A percentile compares a stretch with the other conserved stretches of the same genome.
phyloP scores from a whole-genome alignment of 2,888 invertebrate species.

The Lysandra coridon region DNA sequence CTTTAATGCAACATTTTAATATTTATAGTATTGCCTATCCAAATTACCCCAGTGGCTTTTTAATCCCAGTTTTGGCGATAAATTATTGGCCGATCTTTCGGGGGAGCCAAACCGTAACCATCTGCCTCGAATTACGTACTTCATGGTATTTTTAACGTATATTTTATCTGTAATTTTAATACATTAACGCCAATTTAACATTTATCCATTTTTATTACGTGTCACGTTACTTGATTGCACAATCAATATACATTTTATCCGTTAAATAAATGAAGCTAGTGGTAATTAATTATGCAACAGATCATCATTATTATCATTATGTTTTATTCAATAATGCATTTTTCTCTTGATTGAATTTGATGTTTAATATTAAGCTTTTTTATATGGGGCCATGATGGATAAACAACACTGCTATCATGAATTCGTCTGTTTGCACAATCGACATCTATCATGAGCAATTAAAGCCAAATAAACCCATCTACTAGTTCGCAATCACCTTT shows the following conservation, averaged over 20 bases:
- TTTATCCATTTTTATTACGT: neutral
- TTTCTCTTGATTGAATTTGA: too few relatives aligned
- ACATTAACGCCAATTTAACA: slow-evolving; percentile 5
- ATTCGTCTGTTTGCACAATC: too few relatives aligned
- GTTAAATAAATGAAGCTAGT: neutral
- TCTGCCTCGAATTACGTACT: slow-evolving; percentile 14
- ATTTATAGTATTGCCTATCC: slow-evolving; percentile 20
- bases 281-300: neutral
- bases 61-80: slow-evolving; percentile 28
- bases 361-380: too few relatives aligned
- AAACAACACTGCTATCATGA: too few relatives aligned
- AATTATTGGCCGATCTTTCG: slow-evolving; percentile 25
- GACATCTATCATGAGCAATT: too few relatives aligned
- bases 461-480: too few relatives aligned
- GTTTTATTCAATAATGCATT: neutral
- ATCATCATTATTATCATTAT: neutral
- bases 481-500: too few relatives aligned
- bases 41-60: slow-evolving; percentile 15
- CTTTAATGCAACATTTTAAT: slow-evolving; percentile 14
- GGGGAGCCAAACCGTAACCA: slow-evolving; percentile 24
- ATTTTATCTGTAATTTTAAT: slow-evolving; percentile 4
- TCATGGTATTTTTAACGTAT: slow-evolving; percentile 17
- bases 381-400: neutral
- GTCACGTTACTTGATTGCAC: neutral
- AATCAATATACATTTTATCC: neutral